phyloP scores from a whole-genome alignment of 2,797 vertebrate genomes.

The Chiroxiphia lanceolata region DNA sequence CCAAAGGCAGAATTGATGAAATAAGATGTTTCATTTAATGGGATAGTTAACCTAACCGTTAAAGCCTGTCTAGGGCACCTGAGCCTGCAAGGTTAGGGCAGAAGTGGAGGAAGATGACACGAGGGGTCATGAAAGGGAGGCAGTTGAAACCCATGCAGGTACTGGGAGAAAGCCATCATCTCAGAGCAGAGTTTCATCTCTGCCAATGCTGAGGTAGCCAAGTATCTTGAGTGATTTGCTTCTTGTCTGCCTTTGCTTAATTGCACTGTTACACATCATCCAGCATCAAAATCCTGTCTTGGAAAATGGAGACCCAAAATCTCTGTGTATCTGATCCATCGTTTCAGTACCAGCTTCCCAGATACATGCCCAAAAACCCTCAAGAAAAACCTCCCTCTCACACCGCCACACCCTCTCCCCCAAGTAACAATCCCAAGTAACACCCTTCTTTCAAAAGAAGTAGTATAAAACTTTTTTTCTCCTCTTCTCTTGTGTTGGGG shows the following conservation, averaged over 20 bases:
- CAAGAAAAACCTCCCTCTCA: not conserved
- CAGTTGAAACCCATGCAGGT: accelerated
- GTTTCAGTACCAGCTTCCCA: not conserved
- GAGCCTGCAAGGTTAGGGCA: accelerated
- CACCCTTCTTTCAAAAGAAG: not conserved
- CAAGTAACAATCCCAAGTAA: not conserved
- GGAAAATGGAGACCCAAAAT: not conserved
- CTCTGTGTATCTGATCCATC: accelerated
- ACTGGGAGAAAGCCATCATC: not conserved
- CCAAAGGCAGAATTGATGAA: not conserved
- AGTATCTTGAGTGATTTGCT: not conserved
- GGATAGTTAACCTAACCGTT: not conserved
- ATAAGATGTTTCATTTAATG: not conserved
- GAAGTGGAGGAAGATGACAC: not conserved
- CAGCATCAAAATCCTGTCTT: not conserved
- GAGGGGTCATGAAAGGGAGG: accelerated
- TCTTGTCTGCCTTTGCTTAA: not conserved
- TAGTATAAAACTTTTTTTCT: accelerated
- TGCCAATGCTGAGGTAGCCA: not conserved
- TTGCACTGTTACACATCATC: not conserved
- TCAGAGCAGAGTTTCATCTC: not conserved
- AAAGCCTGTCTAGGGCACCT: not conserved
- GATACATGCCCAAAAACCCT: accelerated
- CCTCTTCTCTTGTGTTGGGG: not conserved
- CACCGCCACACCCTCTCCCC: not conserved